These are phyloP conservation scores for Chrysemys picta DNA, from an alignment of 2,113 vertebrate genomes.

Conservation along the genomic window DNA sequence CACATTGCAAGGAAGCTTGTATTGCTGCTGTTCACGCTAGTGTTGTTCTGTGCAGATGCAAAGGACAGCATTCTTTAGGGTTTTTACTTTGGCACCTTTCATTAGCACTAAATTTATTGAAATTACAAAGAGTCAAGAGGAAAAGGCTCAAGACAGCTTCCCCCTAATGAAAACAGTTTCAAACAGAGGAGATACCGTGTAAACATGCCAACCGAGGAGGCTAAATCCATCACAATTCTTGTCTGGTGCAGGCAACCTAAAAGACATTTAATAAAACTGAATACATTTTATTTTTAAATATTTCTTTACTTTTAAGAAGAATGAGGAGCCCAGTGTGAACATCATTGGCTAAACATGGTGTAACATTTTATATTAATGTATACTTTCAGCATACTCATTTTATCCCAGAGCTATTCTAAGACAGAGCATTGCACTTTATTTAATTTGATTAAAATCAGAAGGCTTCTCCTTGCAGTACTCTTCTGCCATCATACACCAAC, in stretches of 20 bases:
- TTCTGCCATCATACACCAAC: neutral
- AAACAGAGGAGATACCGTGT: neutral
- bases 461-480: neutral
- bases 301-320: neutral
- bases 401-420: neutral
- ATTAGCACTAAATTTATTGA: neutral
- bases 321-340: neutral
- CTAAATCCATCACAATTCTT: neutral
- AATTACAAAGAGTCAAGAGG: neutral
- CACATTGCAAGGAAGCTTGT: neutral
- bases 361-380: neutral
- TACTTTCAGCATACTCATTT: neutral
- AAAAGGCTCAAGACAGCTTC: neutral
- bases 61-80: neutral
- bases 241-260: neutral
- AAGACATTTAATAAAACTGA: neutral
- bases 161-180: neutral
- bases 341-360: neutral
- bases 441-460: conserved; percentile 41
- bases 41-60: neutral
- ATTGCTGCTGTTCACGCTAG: neutral
- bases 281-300: neutral
- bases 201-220: neutral
- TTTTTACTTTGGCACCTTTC: rapidly evolving
- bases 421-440: neutral